Evolutionary conservation across 2,797 vertebrate genomes (phyloP).

Genomic region (Pachyuromys duprasi): DNA sequence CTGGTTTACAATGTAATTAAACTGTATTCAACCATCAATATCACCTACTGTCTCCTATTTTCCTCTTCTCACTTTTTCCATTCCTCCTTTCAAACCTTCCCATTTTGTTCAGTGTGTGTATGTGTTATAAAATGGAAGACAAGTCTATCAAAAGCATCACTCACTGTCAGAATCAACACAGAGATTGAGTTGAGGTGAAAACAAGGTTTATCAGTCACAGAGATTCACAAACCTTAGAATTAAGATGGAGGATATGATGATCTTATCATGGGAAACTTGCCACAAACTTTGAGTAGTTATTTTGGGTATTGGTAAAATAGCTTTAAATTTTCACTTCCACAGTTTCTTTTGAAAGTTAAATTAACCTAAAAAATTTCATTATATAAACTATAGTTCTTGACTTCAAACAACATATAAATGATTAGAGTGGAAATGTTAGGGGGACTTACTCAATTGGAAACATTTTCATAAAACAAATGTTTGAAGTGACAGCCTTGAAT

Average conservation of each 20-base stretch:
- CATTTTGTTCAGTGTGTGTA: neutral
- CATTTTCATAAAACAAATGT: neutral
- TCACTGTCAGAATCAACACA: neutral
- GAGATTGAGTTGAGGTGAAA: neutral
- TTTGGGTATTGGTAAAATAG: neutral
- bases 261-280: neutral
- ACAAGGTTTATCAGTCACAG: neutral
- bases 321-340: neutral
- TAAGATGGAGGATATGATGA: neutral
- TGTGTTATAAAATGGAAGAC: neutral
- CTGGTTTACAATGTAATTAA: neutral
- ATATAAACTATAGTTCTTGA: rapidly evolving
- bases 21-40: neutral
- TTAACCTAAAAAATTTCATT: neutral
- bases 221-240: neutral
- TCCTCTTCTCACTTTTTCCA: neutral
- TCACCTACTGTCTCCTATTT: neutral
- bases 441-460: neutral
- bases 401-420: neutral
- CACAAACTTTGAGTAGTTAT: neutral
- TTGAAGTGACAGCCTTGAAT: neutral
- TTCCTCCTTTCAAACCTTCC: neutral
- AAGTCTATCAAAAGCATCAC: neutral
- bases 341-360: neutral
- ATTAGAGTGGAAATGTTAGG: neutral